Conservation (phyloP, 2,797 vertebrate genomes). For the Jordanella pulchra region DNA sequence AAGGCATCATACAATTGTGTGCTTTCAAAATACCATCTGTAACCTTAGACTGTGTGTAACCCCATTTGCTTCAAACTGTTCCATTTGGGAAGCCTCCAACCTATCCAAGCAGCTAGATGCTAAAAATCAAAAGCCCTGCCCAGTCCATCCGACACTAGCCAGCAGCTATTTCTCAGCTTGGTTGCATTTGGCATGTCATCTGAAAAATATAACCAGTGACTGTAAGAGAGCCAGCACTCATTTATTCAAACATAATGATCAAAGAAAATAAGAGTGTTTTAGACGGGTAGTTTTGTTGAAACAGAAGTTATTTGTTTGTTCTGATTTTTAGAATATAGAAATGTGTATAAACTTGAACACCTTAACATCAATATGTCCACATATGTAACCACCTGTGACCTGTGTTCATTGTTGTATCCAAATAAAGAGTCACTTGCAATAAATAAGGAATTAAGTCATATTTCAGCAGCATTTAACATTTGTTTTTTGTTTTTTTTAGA, state of each 20-base stretch:
- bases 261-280: constrained; percentile 12
- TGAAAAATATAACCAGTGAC: constrained; percentile 39
- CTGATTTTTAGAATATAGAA: constrained; percentile 23
- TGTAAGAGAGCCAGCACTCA: constrained; percentile 25
- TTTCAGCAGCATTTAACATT: constrained; percentile 44
- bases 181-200: constrained; percentile 61
- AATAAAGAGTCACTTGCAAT: constrained; percentile 59
- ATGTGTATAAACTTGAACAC: constrained; percentile 21
- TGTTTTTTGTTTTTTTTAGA: constrained; percentile 48
- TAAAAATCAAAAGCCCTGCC: constrained; percentile 62
- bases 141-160: constrained; percentile 60
- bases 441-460: constrained; percentile 38
- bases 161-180: constrained; percentile 61
- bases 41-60: constrained; percentile 60
- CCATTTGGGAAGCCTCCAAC: constrained; percentile 67
- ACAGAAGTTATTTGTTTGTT: constrained; percentile 15
- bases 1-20: constrained; percentile 27
- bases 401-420: constrained; percentile 37
- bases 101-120: constrained; percentile 64
- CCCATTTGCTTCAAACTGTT: constrained; percentile 64
- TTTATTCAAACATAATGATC: constrained; percentile 23
- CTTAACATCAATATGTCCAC: constrained; percentile 31
- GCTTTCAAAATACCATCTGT: constrained; percentile 67
- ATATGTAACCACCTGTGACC: constrained; percentile 38
- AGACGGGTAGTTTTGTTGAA: constrained; percentile 6